A percentile compares a stretch with the other conserved stretches of the same genome.
Conservation (phyloP, 1,140 invertebrate species). For the Ceratosolen fusciceps region DNA sequence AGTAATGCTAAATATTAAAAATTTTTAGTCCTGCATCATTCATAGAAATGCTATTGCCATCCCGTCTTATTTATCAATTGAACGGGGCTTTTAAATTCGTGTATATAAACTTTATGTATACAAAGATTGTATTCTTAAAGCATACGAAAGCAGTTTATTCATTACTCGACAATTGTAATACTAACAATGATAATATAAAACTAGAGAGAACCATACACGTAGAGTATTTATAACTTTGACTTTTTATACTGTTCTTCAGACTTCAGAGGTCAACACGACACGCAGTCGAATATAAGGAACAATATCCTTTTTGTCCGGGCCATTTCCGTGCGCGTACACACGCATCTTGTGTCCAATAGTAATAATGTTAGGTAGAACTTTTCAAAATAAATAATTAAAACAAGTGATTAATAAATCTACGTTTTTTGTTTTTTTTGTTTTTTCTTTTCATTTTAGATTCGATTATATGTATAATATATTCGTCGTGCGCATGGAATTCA, state of each 20-base stretch:
- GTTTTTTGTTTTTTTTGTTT: too few relatives aligned
- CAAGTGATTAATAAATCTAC: too few relatives aligned
- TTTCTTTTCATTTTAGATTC: too few relatives aligned
- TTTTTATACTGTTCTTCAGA: constrained; percentile 6
- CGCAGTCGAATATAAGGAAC: constrained; percentile 8
- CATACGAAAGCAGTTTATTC: constrained; percentile 12
- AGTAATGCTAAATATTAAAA: constrained; percentile 17
- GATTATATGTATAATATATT: too few relatives aligned
- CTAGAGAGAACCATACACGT: constrained; percentile 55
- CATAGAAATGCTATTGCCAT: constrained; percentile 8
- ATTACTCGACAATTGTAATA: constrained; percentile 35
- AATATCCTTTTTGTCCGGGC: background rate
- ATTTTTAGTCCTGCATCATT: constrained; percentile 4
- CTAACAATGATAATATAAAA: constrained; percentile 48
- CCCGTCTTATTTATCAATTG: background rate
- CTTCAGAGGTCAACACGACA: constrained; percentile 13
- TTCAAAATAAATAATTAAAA: too few relatives aligned
- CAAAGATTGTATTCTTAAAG: background rate
- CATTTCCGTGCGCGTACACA: background rate
- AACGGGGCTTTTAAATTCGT: background rate
- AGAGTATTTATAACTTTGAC: constrained; percentile 55
- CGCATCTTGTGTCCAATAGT: background rate
- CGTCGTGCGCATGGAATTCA: too few relatives aligned
- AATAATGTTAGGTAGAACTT: too few relatives aligned
- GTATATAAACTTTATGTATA: background rate